Percentiles rank a stretch among this genome's conserved stretches.
Conservation (phyloP, 2,113 vertebrate species). For the Microcebus murinus region DNA sequence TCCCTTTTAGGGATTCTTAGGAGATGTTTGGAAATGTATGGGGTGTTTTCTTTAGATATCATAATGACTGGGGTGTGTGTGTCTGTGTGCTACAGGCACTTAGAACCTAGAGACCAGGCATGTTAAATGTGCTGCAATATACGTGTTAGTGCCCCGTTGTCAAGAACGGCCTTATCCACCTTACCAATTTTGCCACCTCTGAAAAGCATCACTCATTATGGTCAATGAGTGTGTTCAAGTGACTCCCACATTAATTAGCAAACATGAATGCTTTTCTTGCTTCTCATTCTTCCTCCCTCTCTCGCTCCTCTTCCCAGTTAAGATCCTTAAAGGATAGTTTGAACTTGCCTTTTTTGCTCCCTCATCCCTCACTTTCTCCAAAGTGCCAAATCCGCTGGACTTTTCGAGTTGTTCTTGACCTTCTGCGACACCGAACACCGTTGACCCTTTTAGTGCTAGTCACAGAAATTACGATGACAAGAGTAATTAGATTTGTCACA, state of each 20-base stretch:
- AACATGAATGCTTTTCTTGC: not conserved
- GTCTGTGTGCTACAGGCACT: not conserved
- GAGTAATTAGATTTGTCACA: not conserved
- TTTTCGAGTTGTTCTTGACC: conserved; percentile 12
- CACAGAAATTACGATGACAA: not conserved
- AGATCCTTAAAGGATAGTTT: not conserved
- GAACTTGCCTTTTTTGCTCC: not conserved
- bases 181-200: not conserved
- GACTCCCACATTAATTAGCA: not conserved
- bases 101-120: not conserved
- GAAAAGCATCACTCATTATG: not conserved
- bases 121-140: not conserved
- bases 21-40: not conserved
- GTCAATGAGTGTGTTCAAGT: not conserved
- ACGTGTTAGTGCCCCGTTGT: not conserved
- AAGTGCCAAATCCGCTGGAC: not conserved
- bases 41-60: not conserved
- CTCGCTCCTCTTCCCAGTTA: not conserved
- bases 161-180: not conserved
- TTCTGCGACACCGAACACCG: not conserved
- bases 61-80: not conserved
- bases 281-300: not conserved
- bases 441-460: conserved; percentile 43
- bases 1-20: not conserved
- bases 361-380: not conserved